Conservation (phyloP, 2,113 vertebrate genomes). For the Prolemur simus region DNA sequence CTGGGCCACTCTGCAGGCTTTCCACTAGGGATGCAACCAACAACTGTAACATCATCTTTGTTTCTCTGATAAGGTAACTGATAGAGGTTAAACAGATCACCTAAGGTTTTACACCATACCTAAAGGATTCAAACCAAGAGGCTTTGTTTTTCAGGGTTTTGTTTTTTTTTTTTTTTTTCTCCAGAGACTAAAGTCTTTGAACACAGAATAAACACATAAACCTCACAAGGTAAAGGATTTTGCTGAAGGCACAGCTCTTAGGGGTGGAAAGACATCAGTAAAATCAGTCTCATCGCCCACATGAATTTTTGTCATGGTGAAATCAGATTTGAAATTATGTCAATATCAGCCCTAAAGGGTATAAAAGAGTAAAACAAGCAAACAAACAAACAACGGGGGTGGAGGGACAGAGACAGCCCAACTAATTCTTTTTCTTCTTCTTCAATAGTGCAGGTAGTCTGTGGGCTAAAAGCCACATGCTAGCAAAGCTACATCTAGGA, state of each 20-base stretch:
- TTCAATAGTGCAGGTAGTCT: not conserved
- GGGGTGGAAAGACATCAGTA: not conserved
- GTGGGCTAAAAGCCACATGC: not conserved
- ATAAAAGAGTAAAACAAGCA: not conserved
- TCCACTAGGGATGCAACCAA: not conserved
- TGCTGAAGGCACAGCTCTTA: not conserved
- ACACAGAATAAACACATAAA: not conserved
- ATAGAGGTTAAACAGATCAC: not conserved
- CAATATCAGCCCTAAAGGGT: not conserved
- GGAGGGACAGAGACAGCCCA: not conserved
- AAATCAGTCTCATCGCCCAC: not conserved
- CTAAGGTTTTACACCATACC: not conserved
- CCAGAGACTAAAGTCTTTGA: not conserved
- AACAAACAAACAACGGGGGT: not conserved
- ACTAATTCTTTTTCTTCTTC: not conserved
- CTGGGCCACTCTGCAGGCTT: not conserved
- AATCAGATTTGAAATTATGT: not conserved
- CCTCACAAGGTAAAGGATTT: not conserved
- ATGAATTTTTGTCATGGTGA: not conserved
- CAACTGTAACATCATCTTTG: constrained; percentile 18
- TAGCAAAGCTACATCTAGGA: not conserved
- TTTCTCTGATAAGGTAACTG: not conserved
- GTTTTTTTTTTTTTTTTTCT: not conserved
- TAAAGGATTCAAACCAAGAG: not conserved
- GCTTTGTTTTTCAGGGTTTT: not conserved